Evolutionary conservation across 2,888 invertebrate genomes (phyloP).

Genomic region (Agrilus biguttatus): DNA sequence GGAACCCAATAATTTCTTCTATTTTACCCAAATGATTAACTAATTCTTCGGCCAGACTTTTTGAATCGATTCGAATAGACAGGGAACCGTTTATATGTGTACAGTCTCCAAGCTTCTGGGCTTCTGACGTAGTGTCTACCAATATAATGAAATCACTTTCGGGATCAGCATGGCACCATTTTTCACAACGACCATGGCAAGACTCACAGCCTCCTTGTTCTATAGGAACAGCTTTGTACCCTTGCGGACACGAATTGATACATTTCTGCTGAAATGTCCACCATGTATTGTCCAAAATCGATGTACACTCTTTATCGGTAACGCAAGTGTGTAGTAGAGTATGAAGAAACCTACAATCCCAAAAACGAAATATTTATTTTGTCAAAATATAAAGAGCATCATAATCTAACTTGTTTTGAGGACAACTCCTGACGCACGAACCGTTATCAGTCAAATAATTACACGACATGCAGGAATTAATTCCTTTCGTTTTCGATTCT

Average conservation of each 20-base stretch:
- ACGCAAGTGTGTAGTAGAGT: slow-evolving; percentile 40
- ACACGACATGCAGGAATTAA: slow-evolving; percentile 54
- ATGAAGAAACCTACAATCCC: slow-evolving; percentile 16
- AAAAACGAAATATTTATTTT: neutral
- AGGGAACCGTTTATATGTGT: slow-evolving; percentile 66
- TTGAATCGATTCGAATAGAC: slow-evolving; percentile 40
- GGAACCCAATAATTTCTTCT: slow-evolving; percentile 55
- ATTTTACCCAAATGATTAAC: slow-evolving; percentile 51
- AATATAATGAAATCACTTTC: slow-evolving; percentile 8
- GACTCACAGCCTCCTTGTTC: slow-evolving; percentile 17
- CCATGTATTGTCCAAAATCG: slow-evolving; percentile 26
- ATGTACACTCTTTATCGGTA: slow-evolving; percentile 48
- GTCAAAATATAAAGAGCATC: neutral
- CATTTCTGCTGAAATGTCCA: slow-evolving; percentile 52
- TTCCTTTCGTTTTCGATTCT: slow-evolving; percentile 18
- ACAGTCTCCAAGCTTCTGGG: slow-evolving; percentile 58
- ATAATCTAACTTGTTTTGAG: slow-evolving; percentile 43
- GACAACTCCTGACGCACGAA: slow-evolving; percentile 41
- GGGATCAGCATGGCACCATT: slow-evolving; percentile 39
- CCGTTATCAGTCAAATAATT: slow-evolving; percentile 31
- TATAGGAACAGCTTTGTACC: slow-evolving; percentile 28
- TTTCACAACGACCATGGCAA: slow-evolving; percentile 21
- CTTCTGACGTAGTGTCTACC: slow-evolving; percentile 50
- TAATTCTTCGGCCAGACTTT: slow-evolving; percentile 35
- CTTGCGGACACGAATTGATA: slow-evolving; percentile 48